phyloP scores from a whole-genome alignment of 2,113 vertebrate species.

The Nettapus auritus region DNA sequence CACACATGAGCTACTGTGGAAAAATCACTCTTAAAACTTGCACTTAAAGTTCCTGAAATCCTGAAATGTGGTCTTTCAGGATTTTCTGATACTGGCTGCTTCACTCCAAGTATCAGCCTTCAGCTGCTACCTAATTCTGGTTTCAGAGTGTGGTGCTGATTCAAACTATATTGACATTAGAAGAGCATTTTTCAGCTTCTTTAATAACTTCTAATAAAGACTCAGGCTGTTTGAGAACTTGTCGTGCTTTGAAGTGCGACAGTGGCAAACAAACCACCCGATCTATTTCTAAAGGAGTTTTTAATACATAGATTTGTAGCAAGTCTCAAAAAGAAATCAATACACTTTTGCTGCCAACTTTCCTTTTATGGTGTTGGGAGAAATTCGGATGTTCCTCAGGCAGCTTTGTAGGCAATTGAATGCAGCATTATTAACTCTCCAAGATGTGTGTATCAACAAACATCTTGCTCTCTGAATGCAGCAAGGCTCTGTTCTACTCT shows the following conservation, averaged over 20 bases:
- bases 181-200: neutral
- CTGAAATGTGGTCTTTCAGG: neutral
- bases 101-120: neutral
- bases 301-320: neutral
- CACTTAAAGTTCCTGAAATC: neutral
- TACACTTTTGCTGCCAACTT: neutral
- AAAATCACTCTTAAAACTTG: neutral
- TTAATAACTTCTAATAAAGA: neutral
- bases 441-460: neutral
- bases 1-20: neutral
- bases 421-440: neutral
- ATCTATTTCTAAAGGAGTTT: neutral
- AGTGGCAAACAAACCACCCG: neutral
- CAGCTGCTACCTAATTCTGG: neutral
- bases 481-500: neutral
- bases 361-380: neutral
- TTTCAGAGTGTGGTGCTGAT: neutral
- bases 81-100: neutral
- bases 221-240: neutral
- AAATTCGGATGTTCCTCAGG: neutral
- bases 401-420: neutral
- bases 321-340: neutral
- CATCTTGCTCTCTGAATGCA: conserved; percentile 6
- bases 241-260: neutral
- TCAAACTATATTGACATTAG: neutral